These are phyloP conservation scores for Amazonetta brasiliensis DNA, from an alignment of 2,797 vertebrate genomes.

Conservation along the genomic window DNA sequence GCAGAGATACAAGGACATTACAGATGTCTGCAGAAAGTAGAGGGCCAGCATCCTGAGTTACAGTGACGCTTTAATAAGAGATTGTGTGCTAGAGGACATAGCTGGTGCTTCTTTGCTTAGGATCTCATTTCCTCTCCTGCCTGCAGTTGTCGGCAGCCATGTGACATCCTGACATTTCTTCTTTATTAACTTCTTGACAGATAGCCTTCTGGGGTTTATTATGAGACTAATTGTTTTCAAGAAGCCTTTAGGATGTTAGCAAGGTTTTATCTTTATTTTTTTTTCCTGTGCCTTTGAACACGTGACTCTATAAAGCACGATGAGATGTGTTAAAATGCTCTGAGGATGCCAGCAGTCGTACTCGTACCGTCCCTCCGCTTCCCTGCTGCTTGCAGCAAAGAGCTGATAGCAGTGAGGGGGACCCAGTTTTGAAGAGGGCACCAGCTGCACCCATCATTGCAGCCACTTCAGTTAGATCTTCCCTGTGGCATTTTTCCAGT, in stretches of 20 bases:
- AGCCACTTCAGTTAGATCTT: slow-evolving; percentile 43
- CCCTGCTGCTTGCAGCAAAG: background rate
- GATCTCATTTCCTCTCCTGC: slow-evolving; percentile 11
- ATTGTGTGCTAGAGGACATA: background rate
- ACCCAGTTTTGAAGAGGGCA: background rate
- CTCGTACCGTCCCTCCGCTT: background rate
- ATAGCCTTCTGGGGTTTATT: slow-evolving; percentile 23
- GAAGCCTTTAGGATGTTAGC: slow-evolving; percentile 27
- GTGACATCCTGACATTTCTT: slow-evolving; percentile 45
- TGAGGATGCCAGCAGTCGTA: background rate
- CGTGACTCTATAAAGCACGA: background rate
- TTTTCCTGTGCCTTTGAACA: background rate
- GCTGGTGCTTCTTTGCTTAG: background rate
- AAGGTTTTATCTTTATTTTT: background rate
- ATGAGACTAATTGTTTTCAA: slow-evolving; percentile 39
- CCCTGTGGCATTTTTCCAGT: slow-evolving; percentile 45
- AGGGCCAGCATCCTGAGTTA: background rate
- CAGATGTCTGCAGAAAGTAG: background rate
- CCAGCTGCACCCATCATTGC: slow-evolving; percentile 22
- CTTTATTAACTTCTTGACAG: slow-evolving; percentile 45
- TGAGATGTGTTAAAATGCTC: background rate
- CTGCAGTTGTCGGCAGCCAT: background rate
- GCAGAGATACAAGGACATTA: background rate
- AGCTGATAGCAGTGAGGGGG: background rate
- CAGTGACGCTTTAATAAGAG: background rate